Evolutionary conservation across 2,888 invertebrate species (phyloP), one percentile per base, ranked within the genome.

Genomic region (Cacoxenus indagator): DNA sequence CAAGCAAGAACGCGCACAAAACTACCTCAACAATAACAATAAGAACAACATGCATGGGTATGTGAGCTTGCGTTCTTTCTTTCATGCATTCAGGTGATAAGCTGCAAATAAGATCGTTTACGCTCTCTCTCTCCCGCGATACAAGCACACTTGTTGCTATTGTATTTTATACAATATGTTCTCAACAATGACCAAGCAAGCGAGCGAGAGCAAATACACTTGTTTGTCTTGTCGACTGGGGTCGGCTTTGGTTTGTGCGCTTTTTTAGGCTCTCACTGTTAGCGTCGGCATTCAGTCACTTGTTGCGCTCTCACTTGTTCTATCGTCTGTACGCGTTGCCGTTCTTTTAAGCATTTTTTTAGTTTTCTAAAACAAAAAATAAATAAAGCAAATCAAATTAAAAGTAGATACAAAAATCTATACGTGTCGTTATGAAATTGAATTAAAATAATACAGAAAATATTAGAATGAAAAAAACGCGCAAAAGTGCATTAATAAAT

Each of bases 401-500:
- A n/a, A n/a, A n/a, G n/a, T n/a, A n/a, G n/a, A n/a, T n/a, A n/a
- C n/a, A n/a, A n/a, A n/a, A n/a, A n/a, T n/a, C n/a, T n/a, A n/a
- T n/a, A n/a, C n/a, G n/a, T n/a, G n/a, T n/a, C n/a, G n/a, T n/a
- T n/a, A n/a, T n/a, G n/a, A n/a, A n/a, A n/a, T n/a, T n/a, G n/a
- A n/a, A n/a, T n/a, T n/a, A n/a, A 4, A 51, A 51, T 1, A 51
- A 17, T 17, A 51, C 8, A 48, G 17, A 48, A 48, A 48, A 43
- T 43, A 43, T 43, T 43, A n/a, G 9, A 43, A 43, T 43, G n/a
- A 51, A 51, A 51, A 4, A 51, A n/a, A n/a, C n/a, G n/a, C n/a
- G n/a, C n/a, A n/a, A n/a, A 59, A 70, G 67, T 70, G 70, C 31
- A 51, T 71, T 61, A 68, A 67, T 72, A 70, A 75, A 74, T 67